phyloP scores from a whole-genome alignment of 2,888 invertebrate species.

The Eristalis intricaria region DNA sequence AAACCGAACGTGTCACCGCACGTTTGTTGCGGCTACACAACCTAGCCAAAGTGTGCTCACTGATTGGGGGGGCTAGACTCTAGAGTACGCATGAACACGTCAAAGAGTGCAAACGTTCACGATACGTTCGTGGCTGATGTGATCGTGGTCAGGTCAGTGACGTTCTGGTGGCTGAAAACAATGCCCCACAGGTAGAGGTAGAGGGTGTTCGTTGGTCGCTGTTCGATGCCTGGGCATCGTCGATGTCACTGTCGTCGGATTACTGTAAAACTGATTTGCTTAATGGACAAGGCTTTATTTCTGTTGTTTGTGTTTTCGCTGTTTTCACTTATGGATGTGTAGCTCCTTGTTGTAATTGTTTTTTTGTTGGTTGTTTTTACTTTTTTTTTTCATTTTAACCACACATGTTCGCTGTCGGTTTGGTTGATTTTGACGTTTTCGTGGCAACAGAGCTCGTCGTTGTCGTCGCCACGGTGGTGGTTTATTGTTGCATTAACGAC shows the following conservation, averaged over 20 bases:
- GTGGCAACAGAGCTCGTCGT: constrained; percentile 48
- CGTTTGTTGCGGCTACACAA: constrained; percentile 20
- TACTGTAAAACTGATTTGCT: constrained; percentile 66
- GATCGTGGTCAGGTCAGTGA: constrained; percentile 65
- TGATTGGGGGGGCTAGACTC: background rate
- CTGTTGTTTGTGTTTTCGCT: constrained; percentile 23
- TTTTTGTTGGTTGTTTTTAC: constrained; percentile 6
- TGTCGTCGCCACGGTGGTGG: constrained; percentile 55
- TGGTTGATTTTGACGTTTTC: constrained; percentile 51
- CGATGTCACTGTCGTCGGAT: constrained; percentile 19
- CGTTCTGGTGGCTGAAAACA: constrained; percentile 36
- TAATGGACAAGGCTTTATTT: constrained; percentile 59
- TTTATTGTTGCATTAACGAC: constrained; percentile 67
- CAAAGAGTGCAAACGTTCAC: constrained; percentile 21
- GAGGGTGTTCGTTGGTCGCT: background rate
- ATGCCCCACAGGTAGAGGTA: constrained; percentile 55
- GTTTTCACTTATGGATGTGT: background rate
- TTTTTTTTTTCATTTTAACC: constrained; percentile 53
- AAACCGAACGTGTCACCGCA: constrained; percentile 58
- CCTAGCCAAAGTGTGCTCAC: constrained; percentile 16
- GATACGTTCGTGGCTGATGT: constrained; percentile 10
- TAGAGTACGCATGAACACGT: constrained; percentile 37
- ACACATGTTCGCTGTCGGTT: constrained; percentile 13
- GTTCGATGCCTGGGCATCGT: constrained; percentile 56
- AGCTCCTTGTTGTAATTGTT: constrained; percentile 14